These are phyloP conservation scores for Salvelinus fontinalis DNA, from an alignment of 2,113 vertebrate species.

Conservation along the genomic window DNA sequence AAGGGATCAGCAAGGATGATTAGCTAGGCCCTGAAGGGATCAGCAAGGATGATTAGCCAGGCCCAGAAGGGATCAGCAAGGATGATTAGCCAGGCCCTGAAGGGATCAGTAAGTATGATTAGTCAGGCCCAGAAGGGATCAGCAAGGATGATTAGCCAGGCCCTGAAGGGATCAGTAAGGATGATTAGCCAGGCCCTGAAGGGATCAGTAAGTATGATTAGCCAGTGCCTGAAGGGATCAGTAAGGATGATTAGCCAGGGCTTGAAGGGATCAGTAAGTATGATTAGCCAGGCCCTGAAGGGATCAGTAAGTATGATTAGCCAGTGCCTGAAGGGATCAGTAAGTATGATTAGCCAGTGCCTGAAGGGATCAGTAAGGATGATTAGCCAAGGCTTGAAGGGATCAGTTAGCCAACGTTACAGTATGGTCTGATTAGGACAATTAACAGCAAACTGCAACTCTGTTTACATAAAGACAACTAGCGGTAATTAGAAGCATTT, in stretches of 20 bases:
- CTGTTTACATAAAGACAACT: no score
- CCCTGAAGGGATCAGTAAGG: constrained; percentile 18
- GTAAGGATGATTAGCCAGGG: no score
- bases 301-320: no score
- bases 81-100: background rate
- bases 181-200: no score
- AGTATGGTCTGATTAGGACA: constrained; percentile 11
- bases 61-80: constrained; percentile 20
- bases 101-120: constrained; percentile 12
- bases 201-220: no score
- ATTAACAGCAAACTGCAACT: constrained; percentile 27
- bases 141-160: background rate
- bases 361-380: no score
- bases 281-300: no score
- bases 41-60: background rate
- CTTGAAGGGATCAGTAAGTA: no score
- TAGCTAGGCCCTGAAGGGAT: constrained; percentile 13
- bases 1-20: constrained; percentile 12
- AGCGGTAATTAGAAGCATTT: background rate
- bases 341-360: no score
- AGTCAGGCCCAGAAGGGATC: constrained; percentile 13
- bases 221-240: no score
- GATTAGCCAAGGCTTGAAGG: background rate
- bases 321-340: no score
- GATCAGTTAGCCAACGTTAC: constrained; percentile 24